Base-by-base conservation (phyloP, 2,113 vertebrate genomes). In the Thomomys bottae region DNA sequence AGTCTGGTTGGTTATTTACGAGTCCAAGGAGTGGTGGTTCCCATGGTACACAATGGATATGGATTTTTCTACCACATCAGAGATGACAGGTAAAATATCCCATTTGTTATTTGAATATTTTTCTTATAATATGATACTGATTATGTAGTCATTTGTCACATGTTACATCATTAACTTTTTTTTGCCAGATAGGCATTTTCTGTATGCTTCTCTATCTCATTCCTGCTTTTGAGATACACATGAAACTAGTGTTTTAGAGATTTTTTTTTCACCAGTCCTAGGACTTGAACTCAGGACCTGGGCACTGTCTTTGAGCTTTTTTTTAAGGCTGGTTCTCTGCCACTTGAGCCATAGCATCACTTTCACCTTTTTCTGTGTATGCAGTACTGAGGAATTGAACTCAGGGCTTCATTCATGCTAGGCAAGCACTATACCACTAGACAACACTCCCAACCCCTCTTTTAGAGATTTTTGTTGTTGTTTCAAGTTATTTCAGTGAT, bases 51-150 rank as follows among this genome's bases (percentile, higher is more conserved):
- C 1, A 97, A 98, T 0, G 99, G 99, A 54, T 99, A 99, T 45
- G 98, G 99, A 54, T 98, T 99, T 96, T 99, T 99, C 97, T 99
- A 99, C 94, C 91, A 98, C 23, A 99, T 99, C 96, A 97, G 99
- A 97, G 98, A 99, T 61, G 98, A 99, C 97, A 98, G 99, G 99
- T 99, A 34, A 36, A 32, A 18, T 61, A 15, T 40, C 21, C 12
- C 34, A 11, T 90, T 15, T 28, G 1, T 83, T 73, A 24, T 78
- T 85, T 86, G 77, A 30, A 20, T 76, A 15, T 78, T 81, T 88
- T 89, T 36, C 64, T 63, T 36, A 30, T 4, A 21, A n/a, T 75
- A 0, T 83, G 28, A 87, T 70, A 86, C 36, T 71, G 21, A 36
- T 63, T 49, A 12, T 40, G 18, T 63, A 73, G 38, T 67, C 57